Evolutionary conservation across 2,797 vertebrate species (phyloP), one percentile per base, ranked within the genome.

Genomic region (Odontamblyopus lacepedii): DNA sequence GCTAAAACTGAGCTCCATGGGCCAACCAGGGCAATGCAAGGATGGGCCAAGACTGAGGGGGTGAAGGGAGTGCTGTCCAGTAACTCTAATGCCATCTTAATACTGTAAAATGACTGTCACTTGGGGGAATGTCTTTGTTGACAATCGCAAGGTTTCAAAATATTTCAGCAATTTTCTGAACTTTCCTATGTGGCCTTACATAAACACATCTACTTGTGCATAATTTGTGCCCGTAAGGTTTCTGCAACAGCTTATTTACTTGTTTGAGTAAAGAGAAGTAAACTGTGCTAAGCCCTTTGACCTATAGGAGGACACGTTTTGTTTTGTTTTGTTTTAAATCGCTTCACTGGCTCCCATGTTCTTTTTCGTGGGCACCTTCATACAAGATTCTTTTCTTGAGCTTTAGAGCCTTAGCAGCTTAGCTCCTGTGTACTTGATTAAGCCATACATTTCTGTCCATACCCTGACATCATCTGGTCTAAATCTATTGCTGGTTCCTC

Each of bases 1-100:
- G 78, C 80, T 75, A 78, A 86, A 85, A 75, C 82, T 84, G 72
- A 69, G 75, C 72, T 70, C 70, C 11, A 64, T 73, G 77, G 80
- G 79, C 83, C 87, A 78, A 75, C 84, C 66, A 72, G 76, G 76
- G 84, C 69, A 67, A 63, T 7, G 29, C 4, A 56, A 55, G 65
- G 69, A 12, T 67, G 51, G 19, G 1, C 18, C 19, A 35, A 30
- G 64, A 44, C 16, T 62, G 56, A 4, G 23, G 18, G 38, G 72
- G 38, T 38, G 0, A 73, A 72, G 6, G 23, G 16, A 6, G 3
- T 9, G 5, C 19, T 56, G 50, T 23, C 6, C 16, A 19, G 12
- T 29, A 30, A 67, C 16, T 53, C 6, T 63, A 3, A 57, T 56
- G n/a, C 2, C 53, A 57, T 9, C 9, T 23, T 26, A 12, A 26